Base-by-base conservation (phyloP, 2,888 invertebrate species). In the Tetheella fluctuosa region DNA sequence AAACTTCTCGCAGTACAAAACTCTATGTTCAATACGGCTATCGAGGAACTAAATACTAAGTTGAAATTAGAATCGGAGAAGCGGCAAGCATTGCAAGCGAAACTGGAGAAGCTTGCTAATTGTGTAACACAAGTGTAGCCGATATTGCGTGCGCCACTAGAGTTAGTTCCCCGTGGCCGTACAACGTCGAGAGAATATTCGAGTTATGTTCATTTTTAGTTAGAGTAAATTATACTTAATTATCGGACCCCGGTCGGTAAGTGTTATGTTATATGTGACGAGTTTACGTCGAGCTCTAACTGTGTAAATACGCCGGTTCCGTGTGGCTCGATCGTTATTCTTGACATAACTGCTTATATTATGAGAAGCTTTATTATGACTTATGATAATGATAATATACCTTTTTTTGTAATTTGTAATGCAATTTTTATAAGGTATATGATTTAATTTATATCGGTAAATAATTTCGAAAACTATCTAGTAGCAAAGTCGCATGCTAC, bases 121-220 rank as follows among this genome's bases (percentile, higher is more conserved):
- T 95, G 95, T 78, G 95, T 96, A 76, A 95, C 96, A 79, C 95
- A 96, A 86, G 96, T 96, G 85, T 96, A 94, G 86, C 86, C 73
- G 64, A 65, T 72, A 72, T 60, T 63, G 56, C 66, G 54, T 52
- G 60, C 61, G 72, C 70, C 69, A 67, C 67, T 64, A 48, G 68
- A 60, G 64, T 61, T 71, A 60, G 63, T 62, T 52, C 59, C 67
- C 60, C 74, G 70, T 58, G 67, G 71, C 59, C 73, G 75, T 57
- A 59, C 64, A 30, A 58, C 64, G 61, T 65, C 63, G 20, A 71
- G 73, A 61, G 77, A 80, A 58, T 80, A 81, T 69, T 77, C 82
- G 52, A 79, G 79, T 67, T 83, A 83, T 60, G 75, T 82, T 68
- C 75, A 79, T 62, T 77, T 74, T 68, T 81, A 79, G 67, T 34